A percentile compares a stretch with the other conserved stretches of the same genome.
Evolutionary conservation across 2,797 vertebrate genomes (phyloP).

Genomic region (Alfaro cultratus): DNA sequence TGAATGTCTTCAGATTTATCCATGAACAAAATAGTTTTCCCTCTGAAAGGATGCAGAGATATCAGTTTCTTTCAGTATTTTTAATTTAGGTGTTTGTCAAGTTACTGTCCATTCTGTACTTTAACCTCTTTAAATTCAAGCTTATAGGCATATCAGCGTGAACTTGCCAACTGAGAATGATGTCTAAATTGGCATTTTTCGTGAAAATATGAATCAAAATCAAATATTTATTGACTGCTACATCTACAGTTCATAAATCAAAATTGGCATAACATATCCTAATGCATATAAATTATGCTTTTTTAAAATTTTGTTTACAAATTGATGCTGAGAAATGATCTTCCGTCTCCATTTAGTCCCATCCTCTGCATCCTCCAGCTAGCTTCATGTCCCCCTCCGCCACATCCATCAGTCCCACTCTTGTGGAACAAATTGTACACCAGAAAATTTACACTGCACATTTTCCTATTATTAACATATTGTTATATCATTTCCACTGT

Average conservation of each 20-base stretch:
- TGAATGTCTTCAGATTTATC: slow-evolving; percentile 43
- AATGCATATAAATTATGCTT: not conserved
- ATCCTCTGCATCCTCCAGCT: not conserved
- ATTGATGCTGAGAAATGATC: not conserved
- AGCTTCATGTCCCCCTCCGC: not conserved
- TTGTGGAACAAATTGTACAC: not conserved
- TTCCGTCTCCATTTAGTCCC: not conserved
- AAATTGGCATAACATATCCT: not conserved
- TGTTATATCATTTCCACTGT: not conserved
- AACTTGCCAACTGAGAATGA: slow-evolving; percentile 3
- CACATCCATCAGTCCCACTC: not conserved
- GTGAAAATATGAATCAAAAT: slow-evolving; percentile 10
- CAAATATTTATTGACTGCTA: not conserved
- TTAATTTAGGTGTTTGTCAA: not conserved
- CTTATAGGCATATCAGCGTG: slow-evolving; percentile 8
- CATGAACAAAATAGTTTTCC: not conserved
- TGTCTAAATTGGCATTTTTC: slow-evolving; percentile 21
- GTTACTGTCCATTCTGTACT: not conserved
- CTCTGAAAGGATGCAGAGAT: not conserved
- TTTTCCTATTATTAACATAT: not conserved
- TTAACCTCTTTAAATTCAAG: slow-evolving; percentile 7
- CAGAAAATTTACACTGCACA: not conserved
- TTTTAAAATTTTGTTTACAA: not conserved
- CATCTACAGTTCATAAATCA: not conserved
- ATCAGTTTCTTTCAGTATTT: slow-evolving; percentile 16